Conservation (phyloP, 2,888 invertebrate species). For the Chaetogeoica ovagalla region DNA sequence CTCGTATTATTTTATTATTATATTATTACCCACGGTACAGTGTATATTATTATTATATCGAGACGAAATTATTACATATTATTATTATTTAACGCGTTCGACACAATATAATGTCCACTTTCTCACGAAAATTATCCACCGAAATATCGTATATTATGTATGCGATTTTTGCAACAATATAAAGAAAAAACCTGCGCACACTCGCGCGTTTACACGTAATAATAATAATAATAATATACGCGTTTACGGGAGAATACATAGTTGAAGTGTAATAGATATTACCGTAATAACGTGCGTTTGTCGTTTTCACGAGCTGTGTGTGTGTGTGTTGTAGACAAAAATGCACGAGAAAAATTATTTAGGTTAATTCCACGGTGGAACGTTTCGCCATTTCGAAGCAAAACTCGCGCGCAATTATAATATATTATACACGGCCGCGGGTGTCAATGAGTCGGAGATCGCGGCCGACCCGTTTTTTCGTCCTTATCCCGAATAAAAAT, state of each 20-base stretch:
- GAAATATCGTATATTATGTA: not conserved
- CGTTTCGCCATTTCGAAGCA: constrained; percentile 30
- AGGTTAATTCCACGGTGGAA: constrained; percentile 16
- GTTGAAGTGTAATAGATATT: not conserved
- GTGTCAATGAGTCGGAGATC: too few species aligned
- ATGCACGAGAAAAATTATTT: not conserved
- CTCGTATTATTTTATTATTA: not conserved
- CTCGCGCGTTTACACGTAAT: not conserved
- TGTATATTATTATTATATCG: constrained; percentile 1
- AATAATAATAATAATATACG: not conserved
- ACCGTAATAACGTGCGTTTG: not conserved
- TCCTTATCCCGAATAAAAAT: too few species aligned
- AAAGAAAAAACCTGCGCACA: constrained; percentile 18
- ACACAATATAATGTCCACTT: constrained; percentile 35
- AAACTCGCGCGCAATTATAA: not conserved
- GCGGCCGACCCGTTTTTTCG: too few species aligned
- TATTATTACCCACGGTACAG: constrained; percentile 10
- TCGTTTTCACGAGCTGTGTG: not conserved
- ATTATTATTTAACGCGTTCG: constrained; percentile 27
- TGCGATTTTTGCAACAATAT: constrained; percentile 35
- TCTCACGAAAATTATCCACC: constrained; percentile 41
- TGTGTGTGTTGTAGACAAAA: too few species aligned
- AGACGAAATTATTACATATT: constrained; percentile 16
- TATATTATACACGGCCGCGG: not conserved
- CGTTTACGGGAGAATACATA: too few species aligned